Percentiles rank a stretch among this genome's conserved stretches.
Conservation (phyloP, 2,113 vertebrate genomes). For the Danio rerio region DNA sequence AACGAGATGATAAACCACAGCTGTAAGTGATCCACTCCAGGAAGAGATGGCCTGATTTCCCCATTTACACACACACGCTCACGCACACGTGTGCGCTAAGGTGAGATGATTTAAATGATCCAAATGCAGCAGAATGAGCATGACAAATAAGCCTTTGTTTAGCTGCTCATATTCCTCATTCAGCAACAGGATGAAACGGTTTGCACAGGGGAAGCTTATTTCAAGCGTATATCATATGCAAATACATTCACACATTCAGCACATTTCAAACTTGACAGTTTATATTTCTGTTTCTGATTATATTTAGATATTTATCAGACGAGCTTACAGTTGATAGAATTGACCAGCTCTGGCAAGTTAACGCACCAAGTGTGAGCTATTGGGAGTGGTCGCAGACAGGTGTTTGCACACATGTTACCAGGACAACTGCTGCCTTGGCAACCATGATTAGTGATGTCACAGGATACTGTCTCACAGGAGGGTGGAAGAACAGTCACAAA, state of each 20-base stretch:
- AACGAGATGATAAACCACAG: neutral
- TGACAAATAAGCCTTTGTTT: neutral
- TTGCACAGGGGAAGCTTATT: slow-evolving; percentile 8
- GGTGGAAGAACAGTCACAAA: neutral
- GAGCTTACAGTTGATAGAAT: neutral
- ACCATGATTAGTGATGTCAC: slow-evolving; percentile 35
- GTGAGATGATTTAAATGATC: neutral
- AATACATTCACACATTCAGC: neutral
- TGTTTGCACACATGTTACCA: slow-evolving; percentile 21
- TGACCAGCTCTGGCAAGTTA: neutral
- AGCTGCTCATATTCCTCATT: neutral
- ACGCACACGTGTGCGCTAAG: too few relatives aligned
- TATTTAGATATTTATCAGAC: slow-evolving; percentile 13
- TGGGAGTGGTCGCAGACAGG: slow-evolving; percentile 36
- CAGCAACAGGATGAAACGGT: neutral
- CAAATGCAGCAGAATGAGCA: neutral
- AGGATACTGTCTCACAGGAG: slow-evolving; percentile 5
- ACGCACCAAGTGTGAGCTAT: neutral
- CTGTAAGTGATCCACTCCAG: slow-evolving; percentile 37
- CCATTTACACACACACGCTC: neutral
- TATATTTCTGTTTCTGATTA: neutral
- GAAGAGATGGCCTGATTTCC: slow-evolving; percentile 40
- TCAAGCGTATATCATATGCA: neutral
- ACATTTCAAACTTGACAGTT: neutral
- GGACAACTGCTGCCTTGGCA: slow-evolving; percentile 45